phyloP scores from a whole-genome alignment of 2,797 vertebrate genomes.

The Gambelia wislizenii region DNA sequence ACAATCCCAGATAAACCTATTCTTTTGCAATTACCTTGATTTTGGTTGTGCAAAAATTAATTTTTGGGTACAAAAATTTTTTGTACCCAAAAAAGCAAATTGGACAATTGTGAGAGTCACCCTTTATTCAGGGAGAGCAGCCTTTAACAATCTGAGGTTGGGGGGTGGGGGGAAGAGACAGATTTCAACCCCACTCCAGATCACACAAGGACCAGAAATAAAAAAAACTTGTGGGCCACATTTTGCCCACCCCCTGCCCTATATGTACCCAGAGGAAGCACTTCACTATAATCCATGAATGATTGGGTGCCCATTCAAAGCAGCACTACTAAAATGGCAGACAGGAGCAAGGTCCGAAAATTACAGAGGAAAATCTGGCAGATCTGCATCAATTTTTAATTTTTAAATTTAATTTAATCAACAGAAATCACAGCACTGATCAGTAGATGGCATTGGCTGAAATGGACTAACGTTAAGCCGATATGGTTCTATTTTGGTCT shows the following conservation, averaged over 20 bases:
- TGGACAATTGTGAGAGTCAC: not conserved
- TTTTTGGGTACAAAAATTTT: no score
- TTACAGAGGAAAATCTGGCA: not conserved
- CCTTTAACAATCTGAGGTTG: no score
- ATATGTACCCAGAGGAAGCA: not conserved
- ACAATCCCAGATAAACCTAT: not conserved
- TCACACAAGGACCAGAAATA: no score
- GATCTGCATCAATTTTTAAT: no score
- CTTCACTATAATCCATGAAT: not conserved
- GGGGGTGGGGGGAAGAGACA: no score
- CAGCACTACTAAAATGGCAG: not conserved
- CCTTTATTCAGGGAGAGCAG: not conserved
- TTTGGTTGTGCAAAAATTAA: no score
- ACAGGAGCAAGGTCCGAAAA: not conserved
- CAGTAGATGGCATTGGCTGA: not conserved
- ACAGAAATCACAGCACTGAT: not conserved
- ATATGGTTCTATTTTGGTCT: not conserved
- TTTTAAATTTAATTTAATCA: no score
- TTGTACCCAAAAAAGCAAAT: no score
- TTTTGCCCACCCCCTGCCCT: no score
- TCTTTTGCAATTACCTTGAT: not conserved
- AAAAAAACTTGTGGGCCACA: no score
- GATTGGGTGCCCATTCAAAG: not conserved
- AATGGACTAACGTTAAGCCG: not conserved
- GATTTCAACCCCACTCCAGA: no score